These are phyloP conservation scores for Thyatira batis DNA, from an alignment of 2,888 invertebrate genomes.

Conservation along the genomic window DNA sequence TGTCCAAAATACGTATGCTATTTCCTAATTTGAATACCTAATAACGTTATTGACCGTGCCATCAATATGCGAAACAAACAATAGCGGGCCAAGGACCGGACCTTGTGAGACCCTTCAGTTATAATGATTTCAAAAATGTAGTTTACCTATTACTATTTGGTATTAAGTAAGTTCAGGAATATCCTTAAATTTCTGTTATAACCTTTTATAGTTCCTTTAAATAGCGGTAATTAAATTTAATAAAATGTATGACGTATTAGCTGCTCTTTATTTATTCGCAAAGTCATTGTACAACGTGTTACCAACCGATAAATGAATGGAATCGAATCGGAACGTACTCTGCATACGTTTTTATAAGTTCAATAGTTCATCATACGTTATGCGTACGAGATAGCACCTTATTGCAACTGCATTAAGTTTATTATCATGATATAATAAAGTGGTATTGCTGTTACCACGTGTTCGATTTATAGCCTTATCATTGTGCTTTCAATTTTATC, in stretches of 20 bases:
- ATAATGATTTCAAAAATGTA: not conserved
- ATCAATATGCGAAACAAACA: not conserved
- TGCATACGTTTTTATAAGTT: slow-evolving; percentile 24
- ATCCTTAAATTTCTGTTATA: too few relatives aligned
- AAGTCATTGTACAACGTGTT: slow-evolving; percentile 16
- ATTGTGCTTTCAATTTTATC: slow-evolving; percentile 8
- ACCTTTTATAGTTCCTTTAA: too few relatives aligned
- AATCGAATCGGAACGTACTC: slow-evolving; percentile 24
- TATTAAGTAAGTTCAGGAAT: too few relatives aligned
- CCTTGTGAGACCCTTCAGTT: not conserved
- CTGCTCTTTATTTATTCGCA: not conserved
- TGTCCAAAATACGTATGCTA: too few relatives aligned
- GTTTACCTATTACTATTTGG: not conserved
- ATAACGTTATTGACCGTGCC: not conserved
- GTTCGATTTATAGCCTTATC: slow-evolving; percentile 6
- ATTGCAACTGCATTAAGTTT: not conserved
- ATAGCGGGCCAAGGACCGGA: not conserved
- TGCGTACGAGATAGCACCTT: not conserved
- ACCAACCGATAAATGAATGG: slow-evolving; percentile 31
- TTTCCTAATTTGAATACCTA: too few relatives aligned
- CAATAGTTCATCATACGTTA: slow-evolving; percentile 17
- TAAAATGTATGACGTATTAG: slow-evolving; percentile 23
- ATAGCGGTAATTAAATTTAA: slow-evolving; percentile 21
- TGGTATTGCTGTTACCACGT: not conserved
- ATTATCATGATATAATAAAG: not conserved